Base-by-base conservation (phyloP, 2,113 vertebrate genomes). In the Scolopax mira region DNA sequence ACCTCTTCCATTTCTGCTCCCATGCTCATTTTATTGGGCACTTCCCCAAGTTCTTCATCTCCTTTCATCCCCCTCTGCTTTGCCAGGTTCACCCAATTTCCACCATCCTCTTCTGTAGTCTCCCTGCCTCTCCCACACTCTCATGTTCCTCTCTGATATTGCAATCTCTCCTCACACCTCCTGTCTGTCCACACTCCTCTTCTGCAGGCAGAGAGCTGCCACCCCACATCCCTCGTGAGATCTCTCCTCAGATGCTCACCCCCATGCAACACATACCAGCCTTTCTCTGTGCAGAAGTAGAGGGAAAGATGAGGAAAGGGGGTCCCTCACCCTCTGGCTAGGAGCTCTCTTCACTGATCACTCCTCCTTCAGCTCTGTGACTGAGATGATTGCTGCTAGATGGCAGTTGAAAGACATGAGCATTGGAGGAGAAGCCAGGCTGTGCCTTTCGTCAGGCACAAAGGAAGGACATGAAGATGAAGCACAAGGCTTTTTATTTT, bases 391-490 rank as follows among this genome's bases (percentile, higher is more conserved):
- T 4, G 4, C 64, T n/a, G 10, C 39, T 64, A 27, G 13, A 78
- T 16, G 22, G 27, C 4, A 14, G 18, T 2, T 10, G n/a, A n/a
- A 42, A 54, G 30, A 46, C 5, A 9, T 0, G 24, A 69, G 25
- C 5, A 2, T 5, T 18, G 62, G 30, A 54, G 64, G 41, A 52
- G 52, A 44, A 54, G 28, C 39, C 64, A 27, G 33, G 39, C 31
- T 12, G 11, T n/a, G 48, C 33, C 64, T 42, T 41, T 42, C 52
- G 61, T 44, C 33, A 10, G 23, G 33, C 37, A 54, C 33, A 67
- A 46, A 52, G 19, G 33, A 21, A 33, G 39, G 55, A 65, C 58
- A 10, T 2, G 1, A 33, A 22, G 37, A 57, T 27, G 42, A 18
- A 25, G 35, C 22, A 37, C 31, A 6, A 72, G 42, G 27, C 35